A percentile compares a stretch with the other conserved stretches of the same genome.
These are phyloP conservation scores for Apodemia duryi DNA, from an alignment of 2,888 invertebrate genomes.

Conservation along the genomic window DNA sequence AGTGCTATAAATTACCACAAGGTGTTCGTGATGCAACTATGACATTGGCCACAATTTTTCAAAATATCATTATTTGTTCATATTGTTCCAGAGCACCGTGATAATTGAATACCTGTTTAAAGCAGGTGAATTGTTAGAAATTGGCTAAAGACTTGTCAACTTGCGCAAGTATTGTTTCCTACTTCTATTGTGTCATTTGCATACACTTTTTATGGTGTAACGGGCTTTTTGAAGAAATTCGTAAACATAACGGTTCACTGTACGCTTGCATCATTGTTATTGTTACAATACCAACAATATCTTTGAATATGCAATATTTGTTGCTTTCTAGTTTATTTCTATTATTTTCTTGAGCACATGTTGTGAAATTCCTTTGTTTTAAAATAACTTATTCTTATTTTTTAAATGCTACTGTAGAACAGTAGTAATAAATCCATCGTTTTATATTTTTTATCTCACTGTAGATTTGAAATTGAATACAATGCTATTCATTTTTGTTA, in stretches of 20 bases:
- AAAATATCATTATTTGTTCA: constrained; percentile 64
- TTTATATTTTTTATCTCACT: background rate
- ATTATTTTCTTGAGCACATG: constrained; percentile 32
- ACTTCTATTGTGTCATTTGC: constrained; percentile 39
- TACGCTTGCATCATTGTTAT: constrained; percentile 59
- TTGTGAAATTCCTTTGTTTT: constrained; percentile 29
- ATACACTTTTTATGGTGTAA: constrained; percentile 53
- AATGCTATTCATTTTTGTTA: no score
- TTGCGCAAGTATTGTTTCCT: constrained; percentile 60
- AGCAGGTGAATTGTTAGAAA: constrained; percentile 64
- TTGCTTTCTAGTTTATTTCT: constrained; percentile 28
- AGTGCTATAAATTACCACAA: constrained; percentile 72
- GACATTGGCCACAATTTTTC: constrained; percentile 65
- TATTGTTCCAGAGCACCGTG: constrained; percentile 68
- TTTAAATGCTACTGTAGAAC: constrained; percentile 28
- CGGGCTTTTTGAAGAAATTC: constrained; percentile 53
- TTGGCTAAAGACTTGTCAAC: constrained; percentile 44
- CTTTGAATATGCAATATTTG: constrained; percentile 26
- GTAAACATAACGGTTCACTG: constrained; percentile 66
- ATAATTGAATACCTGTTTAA: constrained; percentile 72
- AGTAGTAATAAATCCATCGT: background rate
- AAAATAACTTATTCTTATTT: constrained; percentile 29
- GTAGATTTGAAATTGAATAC: background rate
- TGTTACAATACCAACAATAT: constrained; percentile 48
- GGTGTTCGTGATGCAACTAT: constrained; percentile 54